These are phyloP conservation scores for Paradoxurus hermaphroditus DNA, from an alignment of 2,113 vertebrate species.

Conservation along the genomic window DNA sequence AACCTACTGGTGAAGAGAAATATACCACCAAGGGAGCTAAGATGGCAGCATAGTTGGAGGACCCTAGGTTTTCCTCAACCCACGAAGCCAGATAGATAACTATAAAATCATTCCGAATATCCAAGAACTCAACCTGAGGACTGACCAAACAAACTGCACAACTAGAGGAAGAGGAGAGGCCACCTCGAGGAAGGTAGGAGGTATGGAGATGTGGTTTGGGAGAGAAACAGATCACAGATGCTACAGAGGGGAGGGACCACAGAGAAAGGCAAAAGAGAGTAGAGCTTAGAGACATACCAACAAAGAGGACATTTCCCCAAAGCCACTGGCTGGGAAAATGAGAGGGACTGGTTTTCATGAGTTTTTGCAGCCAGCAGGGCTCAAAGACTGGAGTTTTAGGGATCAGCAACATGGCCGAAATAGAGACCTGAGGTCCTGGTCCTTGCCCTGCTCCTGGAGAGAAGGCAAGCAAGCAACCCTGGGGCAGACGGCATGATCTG, in stretches of 20 bases:
- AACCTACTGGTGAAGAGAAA: not conserved
- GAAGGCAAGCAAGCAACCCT: not conserved
- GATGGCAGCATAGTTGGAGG: no score
- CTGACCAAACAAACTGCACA: no score
- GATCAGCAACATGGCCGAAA: not conserved
- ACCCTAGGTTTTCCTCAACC: no score
- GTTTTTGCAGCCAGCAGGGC: not conserved
- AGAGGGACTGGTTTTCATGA: not conserved
- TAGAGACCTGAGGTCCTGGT: not conserved
- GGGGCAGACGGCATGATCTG: not conserved
- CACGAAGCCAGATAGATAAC: no score
- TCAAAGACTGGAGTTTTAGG: not conserved
- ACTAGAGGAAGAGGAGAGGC: no score
- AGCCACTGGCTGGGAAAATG: not conserved
- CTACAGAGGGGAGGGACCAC: not conserved
- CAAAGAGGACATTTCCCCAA: not conserved
- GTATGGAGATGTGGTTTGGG: no score
- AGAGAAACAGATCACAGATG: not conserved
- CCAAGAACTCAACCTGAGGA: no score
- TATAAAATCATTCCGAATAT: no score
- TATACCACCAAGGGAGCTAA: no score
- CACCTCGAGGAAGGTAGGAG: no score
- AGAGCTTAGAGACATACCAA: not conserved
- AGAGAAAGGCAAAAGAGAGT: not conserved
- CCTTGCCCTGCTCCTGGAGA: not conserved